Evolutionary conservation across 2,888 invertebrate species (phyloP).

Genomic region (Yponomeuta sedellus): DNA sequence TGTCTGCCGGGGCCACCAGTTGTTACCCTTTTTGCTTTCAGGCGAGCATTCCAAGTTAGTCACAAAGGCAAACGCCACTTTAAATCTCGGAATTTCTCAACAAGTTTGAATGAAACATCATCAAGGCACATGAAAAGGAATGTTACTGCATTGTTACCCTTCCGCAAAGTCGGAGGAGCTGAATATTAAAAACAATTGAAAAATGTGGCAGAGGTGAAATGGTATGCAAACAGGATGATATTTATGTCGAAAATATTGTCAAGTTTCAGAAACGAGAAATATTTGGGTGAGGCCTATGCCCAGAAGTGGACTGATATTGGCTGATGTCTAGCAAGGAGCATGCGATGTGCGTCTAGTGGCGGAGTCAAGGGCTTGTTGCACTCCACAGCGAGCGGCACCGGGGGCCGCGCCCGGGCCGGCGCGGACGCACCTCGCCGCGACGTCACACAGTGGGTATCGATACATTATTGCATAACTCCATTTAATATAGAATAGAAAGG

Average conservation of each 20-base stretch:
- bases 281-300: background rate
- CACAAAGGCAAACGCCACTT: conserved; percentile 13
- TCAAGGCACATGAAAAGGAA: conserved; percentile 67
- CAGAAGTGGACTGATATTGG: background rate
- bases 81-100: conserved; percentile 6
- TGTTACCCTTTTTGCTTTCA: conserved; percentile 5
- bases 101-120: conserved; percentile 18
- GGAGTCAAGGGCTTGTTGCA: conserved; percentile 44
- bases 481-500: conserved; percentile 50
- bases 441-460: conserved; percentile 29
- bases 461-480: conserved; percentile 54
- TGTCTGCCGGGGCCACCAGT: background rate
- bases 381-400: conserved; percentile 32
- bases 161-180: conserved; percentile 35
- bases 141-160: conserved; percentile 21
- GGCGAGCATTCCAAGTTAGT: background rate
- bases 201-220: background rate
- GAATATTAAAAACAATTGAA: conserved; percentile 30
- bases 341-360: conserved; percentile 13
- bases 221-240: background rate
- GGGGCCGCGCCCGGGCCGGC: conserved; percentile 34
- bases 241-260: background rate
- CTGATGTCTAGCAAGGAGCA: background rate
- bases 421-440: conserved; percentile 29
- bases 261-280: background rate